Evolutionary conservation across 2,113 vertebrate genomes (phyloP).

Genomic region (Casuarius casuarius): DNA sequence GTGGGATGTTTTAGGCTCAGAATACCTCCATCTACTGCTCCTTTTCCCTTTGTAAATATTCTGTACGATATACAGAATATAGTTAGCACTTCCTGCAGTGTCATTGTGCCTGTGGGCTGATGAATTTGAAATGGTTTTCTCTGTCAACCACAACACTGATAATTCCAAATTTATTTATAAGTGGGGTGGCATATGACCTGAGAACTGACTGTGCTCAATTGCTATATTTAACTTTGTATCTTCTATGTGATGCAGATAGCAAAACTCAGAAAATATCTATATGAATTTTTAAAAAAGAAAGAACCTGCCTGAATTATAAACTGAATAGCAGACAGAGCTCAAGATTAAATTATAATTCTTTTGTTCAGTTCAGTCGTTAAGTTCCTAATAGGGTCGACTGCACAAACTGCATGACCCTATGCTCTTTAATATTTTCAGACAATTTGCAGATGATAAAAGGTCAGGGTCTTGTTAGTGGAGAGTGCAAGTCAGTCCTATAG

Average conservation of each 20-base stretch:
- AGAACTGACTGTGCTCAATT: accelerated
- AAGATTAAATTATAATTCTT: neutral
- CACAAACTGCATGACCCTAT: neutral
- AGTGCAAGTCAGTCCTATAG: neutral
- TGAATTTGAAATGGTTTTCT: neutral
- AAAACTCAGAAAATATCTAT: neutral
- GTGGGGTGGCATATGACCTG: neutral
- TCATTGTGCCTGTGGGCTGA: neutral
- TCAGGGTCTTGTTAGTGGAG: accelerated
- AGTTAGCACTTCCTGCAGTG: neutral
- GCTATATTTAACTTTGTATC: neutral
- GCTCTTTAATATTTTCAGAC: neutral
- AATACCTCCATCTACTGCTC: neutral
- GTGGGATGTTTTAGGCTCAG: neutral
- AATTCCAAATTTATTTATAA: neutral
- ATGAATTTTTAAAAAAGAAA: neutral
- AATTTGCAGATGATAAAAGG: neutral
- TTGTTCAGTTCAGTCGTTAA: neutral
- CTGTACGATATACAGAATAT: neutral
- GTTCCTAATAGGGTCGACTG: neutral
- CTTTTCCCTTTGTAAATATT: neutral
- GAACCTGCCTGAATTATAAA: neutral
- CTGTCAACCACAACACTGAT: neutral
- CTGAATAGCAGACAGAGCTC: neutral
- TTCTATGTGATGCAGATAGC: neutral